Evolutionary conservation across 2,888 invertebrate species (phyloP).

Genomic region (Electrophaes corylata): DNA sequence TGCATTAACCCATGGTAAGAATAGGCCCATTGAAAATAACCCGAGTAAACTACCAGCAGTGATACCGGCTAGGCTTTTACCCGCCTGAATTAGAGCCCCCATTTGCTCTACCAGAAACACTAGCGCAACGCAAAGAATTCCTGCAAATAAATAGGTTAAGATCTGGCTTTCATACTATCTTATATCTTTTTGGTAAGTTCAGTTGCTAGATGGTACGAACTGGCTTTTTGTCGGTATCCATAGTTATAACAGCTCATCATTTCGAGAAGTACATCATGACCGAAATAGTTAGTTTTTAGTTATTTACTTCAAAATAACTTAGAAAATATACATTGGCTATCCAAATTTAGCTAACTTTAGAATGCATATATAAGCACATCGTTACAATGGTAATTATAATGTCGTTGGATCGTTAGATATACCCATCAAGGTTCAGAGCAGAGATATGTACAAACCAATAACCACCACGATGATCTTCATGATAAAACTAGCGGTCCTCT

Average conservation of each 20-base stretch:
- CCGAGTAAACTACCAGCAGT: conserved; percentile 89
- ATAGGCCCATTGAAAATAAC: conserved; percentile 88
- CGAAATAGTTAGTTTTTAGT: too few relatives aligned
- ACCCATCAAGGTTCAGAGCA: background rate
- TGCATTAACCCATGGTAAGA: conserved; percentile 88
- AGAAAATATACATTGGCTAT: too few relatives aligned
- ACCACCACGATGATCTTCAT: conserved; percentile 89
- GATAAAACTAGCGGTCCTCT: conserved; percentile 86
- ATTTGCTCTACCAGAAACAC: conserved; percentile 90
- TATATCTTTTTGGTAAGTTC: background rate
- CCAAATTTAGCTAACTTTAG: too few relatives aligned
- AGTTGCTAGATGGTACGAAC: too few relatives aligned
- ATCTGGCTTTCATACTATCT: background rate
- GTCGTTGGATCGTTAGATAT: too few relatives aligned
- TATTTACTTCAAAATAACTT: too few relatives aligned
- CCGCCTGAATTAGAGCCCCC: conserved; percentile 88
- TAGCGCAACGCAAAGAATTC: conserved; percentile 86
- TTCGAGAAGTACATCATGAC: too few relatives aligned
- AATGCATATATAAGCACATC: too few relatives aligned
- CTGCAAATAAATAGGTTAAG: conserved; percentile 46
- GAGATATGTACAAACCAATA: conserved; percentile 67
- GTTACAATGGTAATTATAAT: too few relatives aligned
- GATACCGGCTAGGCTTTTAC: conserved; percentile 88
- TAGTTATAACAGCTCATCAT: background rate
- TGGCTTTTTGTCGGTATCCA: too few relatives aligned